These are phyloP conservation scores for Mesitornis unicolor DNA, from an alignment of 2,113 vertebrate genomes.

Conservation along the genomic window DNA sequence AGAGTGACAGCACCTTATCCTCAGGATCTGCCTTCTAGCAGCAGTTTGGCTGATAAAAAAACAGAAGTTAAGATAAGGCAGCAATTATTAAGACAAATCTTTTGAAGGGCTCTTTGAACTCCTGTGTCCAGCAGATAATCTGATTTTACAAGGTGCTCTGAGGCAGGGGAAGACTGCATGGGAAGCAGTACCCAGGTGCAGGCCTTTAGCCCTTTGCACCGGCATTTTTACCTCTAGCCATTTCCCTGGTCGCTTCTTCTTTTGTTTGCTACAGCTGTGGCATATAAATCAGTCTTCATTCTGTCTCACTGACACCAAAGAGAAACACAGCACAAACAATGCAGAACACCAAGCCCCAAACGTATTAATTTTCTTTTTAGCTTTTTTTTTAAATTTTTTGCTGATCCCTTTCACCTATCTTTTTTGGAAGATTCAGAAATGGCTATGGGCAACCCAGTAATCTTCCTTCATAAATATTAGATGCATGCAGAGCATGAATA, in stretches of 20 bases:
- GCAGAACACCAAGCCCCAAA: constrained; percentile 10
- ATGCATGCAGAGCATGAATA: constrained; percentile 54
- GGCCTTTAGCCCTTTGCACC: constrained; percentile 71
- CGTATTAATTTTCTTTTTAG: constrained; percentile 33
- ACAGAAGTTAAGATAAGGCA: constrained; percentile 62
- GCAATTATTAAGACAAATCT: constrained; percentile 72
- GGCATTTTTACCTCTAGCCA: constrained; percentile 69
- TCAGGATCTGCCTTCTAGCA: constrained; percentile 54
- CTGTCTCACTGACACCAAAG: constrained; percentile 54
- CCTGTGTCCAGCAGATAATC: constrained; percentile 64
- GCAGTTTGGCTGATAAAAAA: constrained; percentile 61
- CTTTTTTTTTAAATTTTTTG: not conserved
- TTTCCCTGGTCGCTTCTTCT: constrained; percentile 40
- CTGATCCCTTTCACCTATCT: not conserved
- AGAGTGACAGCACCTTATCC: constrained; percentile 66
- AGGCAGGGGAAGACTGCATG: not conserved
- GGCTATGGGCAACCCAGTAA: constrained; percentile 38
- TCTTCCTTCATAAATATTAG: constrained; percentile 67
- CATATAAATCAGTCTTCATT: constrained; percentile 68
- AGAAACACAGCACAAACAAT: constrained; percentile 44
- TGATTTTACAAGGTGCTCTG: constrained; percentile 64
- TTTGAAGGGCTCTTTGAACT: constrained; percentile 67
- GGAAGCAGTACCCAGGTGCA: constrained; percentile 75
- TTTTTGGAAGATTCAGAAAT: constrained; percentile 38
- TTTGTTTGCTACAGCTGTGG: constrained; percentile 72